Conservation (phyloP, 2,888 invertebrate species). For the Tryphoninae sp. region DNA sequence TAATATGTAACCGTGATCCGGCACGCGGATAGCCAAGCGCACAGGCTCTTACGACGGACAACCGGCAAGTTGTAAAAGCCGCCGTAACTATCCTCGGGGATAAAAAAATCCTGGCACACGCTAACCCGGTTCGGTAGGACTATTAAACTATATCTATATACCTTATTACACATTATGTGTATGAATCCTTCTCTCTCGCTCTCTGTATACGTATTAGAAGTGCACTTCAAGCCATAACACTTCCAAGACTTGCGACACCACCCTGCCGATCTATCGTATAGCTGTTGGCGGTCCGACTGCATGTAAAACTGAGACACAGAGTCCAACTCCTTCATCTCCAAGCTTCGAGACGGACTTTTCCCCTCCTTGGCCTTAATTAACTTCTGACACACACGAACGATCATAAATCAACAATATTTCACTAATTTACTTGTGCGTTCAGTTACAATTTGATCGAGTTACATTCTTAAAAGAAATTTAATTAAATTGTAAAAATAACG, state of each 20-base stretch:
- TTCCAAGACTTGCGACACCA: slow-evolving; percentile 77
- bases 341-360: slow-evolving; percentile 69
- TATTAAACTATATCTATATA: background rate
- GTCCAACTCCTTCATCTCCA: background rate
- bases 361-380: slow-evolving; percentile 80
- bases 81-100: slow-evolving; percentile 55
- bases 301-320: background rate
- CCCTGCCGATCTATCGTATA: slow-evolving; percentile 59
- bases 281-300: slow-evolving; percentile 9
- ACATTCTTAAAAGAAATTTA: background rate
- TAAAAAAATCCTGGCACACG: slow-evolving; percentile 74
- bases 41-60: slow-evolving; percentile 24
- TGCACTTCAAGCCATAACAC: slow-evolving; percentile 49
- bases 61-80: slow-evolving; percentile 47
- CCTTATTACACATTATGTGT: background rate
- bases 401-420: background rate
- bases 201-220: background rate
- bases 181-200: background rate
- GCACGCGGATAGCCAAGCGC: slow-evolving; percentile 65
- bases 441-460: background rate
- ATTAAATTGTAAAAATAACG: background rate
- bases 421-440: background rate
- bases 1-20: slow-evolving; percentile 63
- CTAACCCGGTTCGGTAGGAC: slow-evolving; percentile 62
- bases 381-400: slow-evolving; percentile 74